Percentiles rank a stretch among this genome's conserved stretches.
phyloP scores from a whole-genome alignment of 2,888 invertebrate species.

The Spodoptera picta region DNA sequence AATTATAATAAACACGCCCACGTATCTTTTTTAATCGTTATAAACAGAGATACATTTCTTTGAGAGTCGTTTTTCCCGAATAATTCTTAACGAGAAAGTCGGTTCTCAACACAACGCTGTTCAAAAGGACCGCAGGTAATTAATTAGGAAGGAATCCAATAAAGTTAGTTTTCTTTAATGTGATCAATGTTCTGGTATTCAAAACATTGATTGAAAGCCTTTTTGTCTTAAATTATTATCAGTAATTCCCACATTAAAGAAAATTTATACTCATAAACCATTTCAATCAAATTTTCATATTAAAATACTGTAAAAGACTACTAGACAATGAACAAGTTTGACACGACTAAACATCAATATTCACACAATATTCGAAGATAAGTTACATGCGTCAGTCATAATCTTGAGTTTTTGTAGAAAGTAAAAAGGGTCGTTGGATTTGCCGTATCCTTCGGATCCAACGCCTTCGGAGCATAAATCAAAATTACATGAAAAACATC shows the following conservation, averaged over 20 bases:
- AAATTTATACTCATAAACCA: too few species aligned
- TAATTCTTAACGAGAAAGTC: conserved; percentile 1
- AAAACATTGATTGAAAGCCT: too few species aligned
- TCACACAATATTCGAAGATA: conserved; percentile 32
- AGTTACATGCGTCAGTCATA: conserved; percentile 63
- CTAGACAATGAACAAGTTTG: too few species aligned
- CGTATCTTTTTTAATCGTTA: conserved; percentile 16
- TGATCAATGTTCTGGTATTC: conserved; percentile 22
- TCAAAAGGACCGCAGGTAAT: conserved; percentile 35
- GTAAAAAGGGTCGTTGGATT: conserved; percentile 70
- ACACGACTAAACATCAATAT: conserved; percentile 6
- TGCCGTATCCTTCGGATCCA: conserved; percentile 66
- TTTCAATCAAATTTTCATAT: too few species aligned
- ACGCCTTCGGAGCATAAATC: conserved; percentile 74
- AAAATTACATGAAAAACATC: conserved; percentile 80
- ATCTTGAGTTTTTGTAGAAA: conserved; percentile 66
- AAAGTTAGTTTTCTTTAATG: conserved; percentile 22
- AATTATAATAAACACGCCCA: conserved; percentile 30
- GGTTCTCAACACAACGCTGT: conserved; percentile 2
- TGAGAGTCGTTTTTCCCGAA: conserved; percentile 4
- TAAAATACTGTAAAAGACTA: too few species aligned
- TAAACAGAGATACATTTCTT: conserved; percentile 7
- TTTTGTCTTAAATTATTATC: too few species aligned
- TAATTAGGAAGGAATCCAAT: conserved; percentile 33
- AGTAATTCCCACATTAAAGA: too few species aligned